Conservation (phyloP, 2,888 invertebrate species). For the Amphipoea oculea region DNA sequence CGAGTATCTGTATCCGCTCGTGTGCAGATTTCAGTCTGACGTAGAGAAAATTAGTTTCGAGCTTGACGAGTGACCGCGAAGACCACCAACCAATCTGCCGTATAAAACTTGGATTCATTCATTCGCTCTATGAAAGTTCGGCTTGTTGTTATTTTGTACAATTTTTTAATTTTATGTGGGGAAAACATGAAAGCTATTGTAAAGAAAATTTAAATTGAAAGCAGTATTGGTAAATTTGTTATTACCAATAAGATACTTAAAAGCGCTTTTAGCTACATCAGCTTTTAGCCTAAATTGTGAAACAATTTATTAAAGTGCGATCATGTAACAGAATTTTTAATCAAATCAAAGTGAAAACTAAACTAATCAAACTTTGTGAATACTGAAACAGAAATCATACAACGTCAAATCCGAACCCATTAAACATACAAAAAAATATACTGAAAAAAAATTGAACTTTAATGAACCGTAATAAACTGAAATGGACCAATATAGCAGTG, state of each 20-base stretch:
- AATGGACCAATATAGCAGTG: constrained; percentile 75
- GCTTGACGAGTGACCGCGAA: constrained; percentile 78
- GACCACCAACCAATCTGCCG: constrained; percentile 79
- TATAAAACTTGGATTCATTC: constrained; percentile 57
- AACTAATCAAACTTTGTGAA: neutral
- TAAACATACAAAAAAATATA: constrained; percentile 1
- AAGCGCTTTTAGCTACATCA: neutral
- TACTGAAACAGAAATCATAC: neutral
- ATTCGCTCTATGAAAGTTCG: constrained; percentile 27
- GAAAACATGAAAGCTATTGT: neutral
- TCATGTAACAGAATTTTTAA: no score
- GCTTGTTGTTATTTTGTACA: constrained; percentile 16
- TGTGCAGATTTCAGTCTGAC: constrained; percentile 77
- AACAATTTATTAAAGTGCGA: neutral
- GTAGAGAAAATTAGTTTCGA: constrained; percentile 86
- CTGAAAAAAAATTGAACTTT: constrained; percentile 71
- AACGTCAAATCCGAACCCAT: neutral
- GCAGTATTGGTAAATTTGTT: neutral
- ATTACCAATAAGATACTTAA: neutral
- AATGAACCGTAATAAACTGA: constrained; percentile 76
- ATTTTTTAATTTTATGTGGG: neutral
- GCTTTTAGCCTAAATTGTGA: neutral
- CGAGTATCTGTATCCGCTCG: constrained; percentile 71
- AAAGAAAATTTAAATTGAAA: neutral
- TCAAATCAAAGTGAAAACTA: neutral